phyloP scores from a whole-genome alignment of 2,113 vertebrate genomes.

The Diphyllodes magnificus region DNA sequence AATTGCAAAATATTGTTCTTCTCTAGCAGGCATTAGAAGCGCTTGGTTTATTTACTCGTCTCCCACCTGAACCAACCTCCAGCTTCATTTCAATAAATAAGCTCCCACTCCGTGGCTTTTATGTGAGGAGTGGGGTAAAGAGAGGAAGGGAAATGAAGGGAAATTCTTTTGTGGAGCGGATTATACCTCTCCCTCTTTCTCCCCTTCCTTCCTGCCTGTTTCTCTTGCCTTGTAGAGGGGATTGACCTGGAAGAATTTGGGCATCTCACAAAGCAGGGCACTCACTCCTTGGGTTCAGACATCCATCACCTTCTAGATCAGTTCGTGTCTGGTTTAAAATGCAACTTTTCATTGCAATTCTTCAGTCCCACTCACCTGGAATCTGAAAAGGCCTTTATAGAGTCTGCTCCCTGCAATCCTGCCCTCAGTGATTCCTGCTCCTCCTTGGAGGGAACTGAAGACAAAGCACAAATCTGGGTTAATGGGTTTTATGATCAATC shows the following conservation, averaged over 20 bases:
- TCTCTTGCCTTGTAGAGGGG: background rate
- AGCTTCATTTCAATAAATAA: background rate
- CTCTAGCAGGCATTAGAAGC: background rate
- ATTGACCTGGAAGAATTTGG: background rate
- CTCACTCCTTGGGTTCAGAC: background rate
- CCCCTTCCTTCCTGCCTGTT: background rate
- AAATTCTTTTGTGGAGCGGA: background rate
- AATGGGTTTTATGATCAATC: slow-evolving; percentile 37
- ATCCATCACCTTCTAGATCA: background rate
- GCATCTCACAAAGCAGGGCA: background rate
- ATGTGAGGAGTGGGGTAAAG: background rate
- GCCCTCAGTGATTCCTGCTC: background rate
- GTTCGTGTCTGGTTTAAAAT: background rate
- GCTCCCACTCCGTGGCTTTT: background rate
- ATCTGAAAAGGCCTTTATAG: background rate
- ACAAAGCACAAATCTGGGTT: slow-evolving; percentile 6
- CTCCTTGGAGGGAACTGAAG: background rate
- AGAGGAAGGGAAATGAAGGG: background rate
- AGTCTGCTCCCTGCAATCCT: background rate
- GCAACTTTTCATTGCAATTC: background rate
- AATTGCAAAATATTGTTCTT: slow-evolving; percentile 32
- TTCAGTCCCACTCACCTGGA: background rate
- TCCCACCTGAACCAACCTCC: slow-evolving; percentile 2
- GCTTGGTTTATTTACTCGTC: background rate
- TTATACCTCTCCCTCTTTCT: background rate